These are phyloP conservation scores for Meloe dianella DNA, from an alignment of 2,888 invertebrate species.

Conservation along the genomic window DNA sequence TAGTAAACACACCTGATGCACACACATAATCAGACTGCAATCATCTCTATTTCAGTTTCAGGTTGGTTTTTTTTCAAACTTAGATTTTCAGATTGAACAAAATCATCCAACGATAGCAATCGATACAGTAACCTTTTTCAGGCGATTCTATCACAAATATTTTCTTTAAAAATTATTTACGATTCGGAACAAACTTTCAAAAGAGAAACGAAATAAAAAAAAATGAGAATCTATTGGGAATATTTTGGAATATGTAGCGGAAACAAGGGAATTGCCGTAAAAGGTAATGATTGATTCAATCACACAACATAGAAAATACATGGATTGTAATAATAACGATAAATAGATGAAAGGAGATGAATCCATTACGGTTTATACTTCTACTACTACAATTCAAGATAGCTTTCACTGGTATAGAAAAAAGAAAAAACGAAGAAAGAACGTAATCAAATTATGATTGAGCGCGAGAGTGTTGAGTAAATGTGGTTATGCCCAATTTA, in stretches of 20 bases:
- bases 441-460: background rate
- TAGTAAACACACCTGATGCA: constrained; percentile 31
- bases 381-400: no score
- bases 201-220: background rate
- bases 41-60: background rate
- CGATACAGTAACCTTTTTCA: constrained; percentile 3
- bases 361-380: background rate
- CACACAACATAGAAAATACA: background rate
- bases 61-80: no score
- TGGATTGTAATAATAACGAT: background rate
- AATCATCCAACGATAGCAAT: background rate
- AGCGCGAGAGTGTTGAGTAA: background rate
- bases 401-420: background rate
- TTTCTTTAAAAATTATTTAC: constrained; percentile 11
- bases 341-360: no score
- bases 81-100: no score
- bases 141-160: constrained; percentile 10
- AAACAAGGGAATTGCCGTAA: background rate
- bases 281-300: background rate
- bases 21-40: constrained; percentile 19
- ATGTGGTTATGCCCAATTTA: constrained; percentile 1
- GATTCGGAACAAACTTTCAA: background rate
- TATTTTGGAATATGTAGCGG: background rate
- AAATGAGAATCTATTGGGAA: background rate
- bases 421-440: background rate